Conservation (phyloP, 2,888 invertebrate genomes). For the Xylocampa areola region DNA sequence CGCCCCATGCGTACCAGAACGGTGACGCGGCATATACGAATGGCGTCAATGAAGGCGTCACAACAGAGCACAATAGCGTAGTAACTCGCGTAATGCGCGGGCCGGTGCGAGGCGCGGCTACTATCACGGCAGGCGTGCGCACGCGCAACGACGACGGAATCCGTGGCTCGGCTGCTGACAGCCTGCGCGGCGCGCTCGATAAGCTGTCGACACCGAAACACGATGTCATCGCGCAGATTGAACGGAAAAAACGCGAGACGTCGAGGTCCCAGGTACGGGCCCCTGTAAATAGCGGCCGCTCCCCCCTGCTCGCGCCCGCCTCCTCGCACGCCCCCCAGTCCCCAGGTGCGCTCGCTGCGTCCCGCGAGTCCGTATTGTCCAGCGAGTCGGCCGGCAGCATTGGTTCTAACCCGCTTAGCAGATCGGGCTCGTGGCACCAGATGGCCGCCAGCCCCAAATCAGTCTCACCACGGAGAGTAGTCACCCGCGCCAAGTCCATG, state of each 20-base stretch:
- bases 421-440: slow-evolving; percentile 95
- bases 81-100: slow-evolving; percentile 93
- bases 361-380: slow-evolving; percentile 78
- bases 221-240: slow-evolving; percentile 72
- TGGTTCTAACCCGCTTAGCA: slow-evolving; percentile 77
- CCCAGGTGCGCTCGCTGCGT: slow-evolving; percentile 71
- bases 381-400: slow-evolving; percentile 74
- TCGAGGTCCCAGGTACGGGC: slow-evolving; percentile 76
- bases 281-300: slow-evolving; percentile 71
- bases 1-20: slow-evolving; percentile 63
- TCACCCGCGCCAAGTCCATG: slow-evolving; percentile 92
- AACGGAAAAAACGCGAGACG: slow-evolving; percentile 69
- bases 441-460: slow-evolving; percentile 85
- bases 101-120: slow-evolving; percentile 93
- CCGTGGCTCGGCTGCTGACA: slow-evolving; percentile 72
- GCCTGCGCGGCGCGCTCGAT: slow-evolving; percentile 89
- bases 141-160: slow-evolving; percentile 84
- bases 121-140: slow-evolving; percentile 90
- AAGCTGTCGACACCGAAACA: slow-evolving; percentile 79
- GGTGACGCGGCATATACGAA: slow-evolving; percentile 62
- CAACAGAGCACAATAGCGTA: slow-evolving; percentile 91
- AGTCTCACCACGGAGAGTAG: slow-evolving; percentile 81
- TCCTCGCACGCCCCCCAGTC: slow-evolving; percentile 69
- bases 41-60: slow-evolving; percentile 74
- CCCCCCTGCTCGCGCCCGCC: slow-evolving; percentile 72